phyloP scores from a whole-genome alignment of 2,113 vertebrate species.

The Calyptomena viridis region DNA sequence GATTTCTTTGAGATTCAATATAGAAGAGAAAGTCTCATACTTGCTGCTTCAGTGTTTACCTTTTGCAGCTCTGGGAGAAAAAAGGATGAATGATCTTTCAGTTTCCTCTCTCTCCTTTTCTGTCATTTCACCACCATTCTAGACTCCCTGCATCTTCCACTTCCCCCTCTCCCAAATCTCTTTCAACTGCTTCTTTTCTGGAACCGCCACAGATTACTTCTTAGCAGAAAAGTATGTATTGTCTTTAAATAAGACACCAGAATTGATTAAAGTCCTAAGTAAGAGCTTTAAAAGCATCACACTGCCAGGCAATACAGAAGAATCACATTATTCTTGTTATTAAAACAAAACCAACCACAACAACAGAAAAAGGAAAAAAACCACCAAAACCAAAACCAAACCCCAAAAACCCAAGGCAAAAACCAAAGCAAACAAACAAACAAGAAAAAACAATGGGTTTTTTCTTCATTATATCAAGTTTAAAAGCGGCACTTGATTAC shows the following conservation, averaged over 20 bases:
- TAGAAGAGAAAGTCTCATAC: neutral
- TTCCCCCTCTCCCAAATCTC: neutral
- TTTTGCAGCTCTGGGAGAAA: neutral
- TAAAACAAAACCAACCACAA: neutral
- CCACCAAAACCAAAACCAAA: too few species aligned
- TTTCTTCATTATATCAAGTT: neutral
- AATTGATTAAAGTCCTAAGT: neutral
- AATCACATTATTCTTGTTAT: neutral
- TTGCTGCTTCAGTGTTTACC: neutral
- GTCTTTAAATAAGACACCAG: neutral
- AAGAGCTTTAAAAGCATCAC: neutral
- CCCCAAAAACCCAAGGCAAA: neutral
- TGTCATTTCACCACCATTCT: neutral
- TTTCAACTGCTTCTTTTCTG: neutral
- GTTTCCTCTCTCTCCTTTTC: neutral
- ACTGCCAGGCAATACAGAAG: neutral
- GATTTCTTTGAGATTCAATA: neutral
- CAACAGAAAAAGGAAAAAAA: neutral
- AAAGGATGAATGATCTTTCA: neutral
- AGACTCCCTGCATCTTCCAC: neutral
- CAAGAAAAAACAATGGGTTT: neutral
- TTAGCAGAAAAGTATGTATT: neutral
- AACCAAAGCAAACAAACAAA: neutral
- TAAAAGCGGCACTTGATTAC: neutral
- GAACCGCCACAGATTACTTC: neutral